phyloP scores from a whole-genome alignment of 2,797 vertebrate species.

The Artibeus jamaicensis region DNA sequence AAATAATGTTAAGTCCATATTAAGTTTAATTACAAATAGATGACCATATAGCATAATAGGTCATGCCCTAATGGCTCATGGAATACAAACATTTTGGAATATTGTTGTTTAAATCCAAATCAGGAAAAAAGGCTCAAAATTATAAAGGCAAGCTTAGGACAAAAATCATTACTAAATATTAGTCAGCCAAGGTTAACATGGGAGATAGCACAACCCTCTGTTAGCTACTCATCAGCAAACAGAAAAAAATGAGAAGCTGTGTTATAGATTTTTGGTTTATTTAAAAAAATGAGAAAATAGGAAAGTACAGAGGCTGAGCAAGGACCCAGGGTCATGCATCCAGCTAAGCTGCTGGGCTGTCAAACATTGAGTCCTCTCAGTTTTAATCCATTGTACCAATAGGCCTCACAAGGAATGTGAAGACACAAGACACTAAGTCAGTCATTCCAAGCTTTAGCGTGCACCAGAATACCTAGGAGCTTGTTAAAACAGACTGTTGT shows the following conservation, averaged over 20 bases:
- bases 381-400: neutral
- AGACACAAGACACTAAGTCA: neutral
- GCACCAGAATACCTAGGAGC: neutral
- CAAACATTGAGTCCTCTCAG: neutral
- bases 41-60: conserved; percentile 45
- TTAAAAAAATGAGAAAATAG: conserved; percentile 24
- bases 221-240: conserved; percentile 69
- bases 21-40: conserved; percentile 67
- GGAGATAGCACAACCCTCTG: neutral
- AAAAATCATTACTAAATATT: conserved; percentile 62
- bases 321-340: neutral
- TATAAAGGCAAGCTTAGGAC: conserved; percentile 38
- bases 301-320: conserved; percentile 44
- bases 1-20: conserved; percentile 54
- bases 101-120: conserved; percentile 30
- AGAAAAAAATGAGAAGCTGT: neutral
- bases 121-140: neutral
- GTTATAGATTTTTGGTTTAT: conserved; percentile 43
- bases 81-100: conserved; percentile 8
- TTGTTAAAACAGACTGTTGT: neutral
- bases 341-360: conserved; percentile 13
- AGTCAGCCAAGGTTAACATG: conserved; percentile 51
- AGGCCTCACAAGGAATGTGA: neutral
- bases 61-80: conserved; percentile 50
- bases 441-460: neutral